Evolutionary conservation across 2,888 invertebrate genomes (phyloP), one percentile per base, ranked within the genome.

Genomic region (Rhyacophila evoluta): DNA sequence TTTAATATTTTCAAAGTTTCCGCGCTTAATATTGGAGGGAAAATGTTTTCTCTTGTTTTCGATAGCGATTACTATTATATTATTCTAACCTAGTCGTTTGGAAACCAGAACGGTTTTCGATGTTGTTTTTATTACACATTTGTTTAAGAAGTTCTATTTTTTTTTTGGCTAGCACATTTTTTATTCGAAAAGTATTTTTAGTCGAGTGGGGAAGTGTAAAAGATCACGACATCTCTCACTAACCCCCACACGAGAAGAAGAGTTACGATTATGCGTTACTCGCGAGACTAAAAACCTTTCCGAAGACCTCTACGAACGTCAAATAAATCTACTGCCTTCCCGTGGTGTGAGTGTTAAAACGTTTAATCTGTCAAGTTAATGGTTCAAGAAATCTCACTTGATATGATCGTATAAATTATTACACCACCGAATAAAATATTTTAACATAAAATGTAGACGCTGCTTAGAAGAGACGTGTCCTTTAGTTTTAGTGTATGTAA

Each of bases 261-360:
- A 55, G 55, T 55, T 55, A 55, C 55, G 55, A 55, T 55, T 55
- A 55, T 55, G 55, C 55, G 55, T 55, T 55, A 55, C 25, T 55
- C 55, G 25, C 25, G 25, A 19, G 55, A 19, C 25, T 55, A 55
- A 55, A 55, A 55, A 19, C 55, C 55, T 55, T 19, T 19, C 19
- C 10, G 55, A 55, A 1, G 19, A 55, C 55, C 55, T 55, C 55
- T 55, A 10, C 55, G 8, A 25, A 55, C 55, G 55, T 55, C 55
- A 55, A 55, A 55, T 55, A 55, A 55, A 55, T 55, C 55, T 55
- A 15, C 55, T 55, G 15, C 19, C 55, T 10, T 19, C 55, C 19
- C 55, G 10, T 33, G 6, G 12, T 19, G 6, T 5, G 15, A 4
- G 41, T 12, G 1, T 15, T 41, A 38, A 1, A 12, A 1, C 10